A percentile compares a stretch with the other conserved stretches of the same genome.
Conservation (phyloP, 2,113 vertebrate species). For the Archilochus colubris region DNA sequence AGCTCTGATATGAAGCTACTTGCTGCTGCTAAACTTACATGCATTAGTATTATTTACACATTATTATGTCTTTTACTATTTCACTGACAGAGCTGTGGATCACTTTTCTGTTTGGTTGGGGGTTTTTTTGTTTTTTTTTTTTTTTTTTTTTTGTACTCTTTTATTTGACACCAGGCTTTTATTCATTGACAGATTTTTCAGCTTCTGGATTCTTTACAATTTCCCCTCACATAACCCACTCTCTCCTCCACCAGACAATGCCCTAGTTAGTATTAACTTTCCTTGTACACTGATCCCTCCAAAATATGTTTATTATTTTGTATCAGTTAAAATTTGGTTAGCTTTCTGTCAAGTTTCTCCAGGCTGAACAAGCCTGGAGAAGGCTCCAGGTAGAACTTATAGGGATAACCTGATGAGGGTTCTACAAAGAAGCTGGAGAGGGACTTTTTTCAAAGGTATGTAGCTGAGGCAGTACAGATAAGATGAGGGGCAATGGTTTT, state of each 20-base stretch:
- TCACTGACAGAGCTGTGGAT: neutral
- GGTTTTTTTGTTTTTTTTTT: neutral
- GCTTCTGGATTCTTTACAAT: neutral
- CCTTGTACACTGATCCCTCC: neutral
- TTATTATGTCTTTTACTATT: neutral
- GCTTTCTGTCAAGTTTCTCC: neutral
- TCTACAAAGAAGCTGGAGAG: too few relatives aligned
- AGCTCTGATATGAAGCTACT: neutral
- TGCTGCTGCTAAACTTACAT: fast-evolving
- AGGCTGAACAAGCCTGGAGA: too few relatives aligned
- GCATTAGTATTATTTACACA: too few relatives aligned
- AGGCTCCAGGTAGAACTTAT: too few relatives aligned
- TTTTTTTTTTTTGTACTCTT: neutral
- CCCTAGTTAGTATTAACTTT: neutral
- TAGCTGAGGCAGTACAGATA: too few relatives aligned
- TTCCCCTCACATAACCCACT: neutral
- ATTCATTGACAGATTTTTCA: neutral
- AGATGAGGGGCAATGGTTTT: too few relatives aligned
- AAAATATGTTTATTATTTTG: neutral
- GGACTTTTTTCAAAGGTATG: too few relatives aligned
- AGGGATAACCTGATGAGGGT: too few relatives aligned
- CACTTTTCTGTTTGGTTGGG: neutral
- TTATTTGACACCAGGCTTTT: neutral
- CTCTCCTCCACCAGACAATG: neutral
- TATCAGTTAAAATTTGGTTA: neutral